Base-by-base conservation (phyloP, 92 coral and sea anemone genomes). In the Pocillopora meandrina region DNA sequence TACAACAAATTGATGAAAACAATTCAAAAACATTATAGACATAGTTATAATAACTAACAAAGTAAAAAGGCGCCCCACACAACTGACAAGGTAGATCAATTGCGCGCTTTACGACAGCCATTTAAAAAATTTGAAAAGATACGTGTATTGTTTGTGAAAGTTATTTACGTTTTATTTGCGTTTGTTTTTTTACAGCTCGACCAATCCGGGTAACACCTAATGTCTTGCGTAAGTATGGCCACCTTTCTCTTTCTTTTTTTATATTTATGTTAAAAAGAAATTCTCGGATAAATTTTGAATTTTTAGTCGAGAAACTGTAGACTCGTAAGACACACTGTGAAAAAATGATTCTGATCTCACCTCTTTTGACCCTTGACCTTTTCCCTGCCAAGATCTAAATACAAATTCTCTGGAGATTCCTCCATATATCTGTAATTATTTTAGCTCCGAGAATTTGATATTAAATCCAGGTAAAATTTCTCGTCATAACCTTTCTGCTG, bases 131-230 rank as follows among this genome's bases (percentile, higher is more conserved):
- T 67, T 20, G 34, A 20, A 35, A 20, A 67, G 11, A 21, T 20
- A 6, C 35, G 6, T 14, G 3, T 11, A 67, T 23, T 11, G 16
- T 21, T 65, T 67, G 34, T 3, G 5, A 20, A 10, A 8, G 20
- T 21, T 23, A 20, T n/a, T 18, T 16, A 18, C 17, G 72, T 42
- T 79, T 17, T 16, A 15, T 15, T 47, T 67, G n/a, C 55, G 16
- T 2, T 73, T 82, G 1, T 73, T 35, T n/a, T n/a, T 64, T 65
- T 17, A 74, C 79, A 74, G 85, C 85, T 71, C 85, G 72, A 63
- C 72, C 85, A 20, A 70, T 83, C 49, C 9, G 80, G 21, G 65
- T 83, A 20, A 83, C 70, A 10, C 63, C 19, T 20, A 65, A 73
- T 12, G 74, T 83, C 0, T 26, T n/a, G n/a, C 64, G 86, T 83